Evolutionary conservation across 1,140 invertebrate genomes (phyloP).

Genomic region (Gonioctena quinquepunctata): DNA sequence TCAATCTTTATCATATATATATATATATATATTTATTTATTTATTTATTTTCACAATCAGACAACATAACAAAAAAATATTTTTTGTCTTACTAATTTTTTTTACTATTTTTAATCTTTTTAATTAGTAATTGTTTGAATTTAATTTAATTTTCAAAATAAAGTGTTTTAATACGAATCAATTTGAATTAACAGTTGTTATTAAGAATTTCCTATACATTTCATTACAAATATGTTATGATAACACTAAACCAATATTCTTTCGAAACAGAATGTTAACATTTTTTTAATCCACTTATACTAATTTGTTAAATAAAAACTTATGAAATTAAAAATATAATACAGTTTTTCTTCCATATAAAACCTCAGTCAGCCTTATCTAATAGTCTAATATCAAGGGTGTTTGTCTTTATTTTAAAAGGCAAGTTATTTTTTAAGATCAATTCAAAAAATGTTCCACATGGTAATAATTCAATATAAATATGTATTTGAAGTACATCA

Average conservation of each 20-base stretch:
- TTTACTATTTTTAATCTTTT: too few relatives aligned
- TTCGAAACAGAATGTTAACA: neutral
- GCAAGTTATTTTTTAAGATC: neutral
- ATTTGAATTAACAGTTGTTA: conserved; percentile 3
- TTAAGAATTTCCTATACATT: conserved; percentile 13
- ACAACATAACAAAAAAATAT: too few relatives aligned
- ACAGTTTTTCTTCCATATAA: conserved; percentile 10
- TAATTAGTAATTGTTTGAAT: too few relatives aligned
- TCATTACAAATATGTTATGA: conserved; percentile 6
- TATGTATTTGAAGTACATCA: too few relatives aligned
- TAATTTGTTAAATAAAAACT: neutral
- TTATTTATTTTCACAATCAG: too few relatives aligned
- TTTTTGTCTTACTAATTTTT: too few relatives aligned
- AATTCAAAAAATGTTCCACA: neutral
- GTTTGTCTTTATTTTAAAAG: neutral
- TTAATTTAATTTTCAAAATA: too few relatives aligned
- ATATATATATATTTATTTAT: too few relatives aligned
- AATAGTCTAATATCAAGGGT: neutral
- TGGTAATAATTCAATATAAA: neutral
- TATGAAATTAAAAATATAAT: conserved; percentile 7
- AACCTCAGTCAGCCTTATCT: conserved; percentile 9
- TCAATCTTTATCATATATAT: too few relatives aligned
- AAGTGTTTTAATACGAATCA: neutral
- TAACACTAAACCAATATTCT: conserved; percentile 10
- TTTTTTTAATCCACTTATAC: neutral